Conservation (phyloP, 2,797 vertebrate genomes). For the Tarsius wallacei region DNA sequence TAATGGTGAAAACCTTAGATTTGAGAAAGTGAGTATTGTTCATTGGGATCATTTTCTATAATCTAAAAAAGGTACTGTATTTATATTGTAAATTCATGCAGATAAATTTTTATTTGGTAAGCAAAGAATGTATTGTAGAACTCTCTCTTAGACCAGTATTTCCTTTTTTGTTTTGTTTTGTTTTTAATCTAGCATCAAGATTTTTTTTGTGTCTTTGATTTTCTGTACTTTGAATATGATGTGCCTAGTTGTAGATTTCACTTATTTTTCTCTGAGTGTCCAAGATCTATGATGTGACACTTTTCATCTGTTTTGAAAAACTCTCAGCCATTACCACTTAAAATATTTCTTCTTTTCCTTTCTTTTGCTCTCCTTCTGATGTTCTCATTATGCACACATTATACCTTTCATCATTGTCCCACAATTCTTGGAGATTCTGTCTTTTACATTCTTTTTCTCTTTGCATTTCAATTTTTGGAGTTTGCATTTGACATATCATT, state of each 20-base stretch:
- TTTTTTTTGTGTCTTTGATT: too few species aligned
- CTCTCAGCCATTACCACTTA: neutral
- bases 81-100: neutral
- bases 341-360: neutral
- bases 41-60: neutral
- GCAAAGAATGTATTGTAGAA: neutral
- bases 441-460: neutral
- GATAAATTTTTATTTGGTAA: neutral
- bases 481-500: neutral
- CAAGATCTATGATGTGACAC: neutral
- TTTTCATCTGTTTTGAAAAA: neutral
- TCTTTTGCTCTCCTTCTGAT: neutral
- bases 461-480: neutral
- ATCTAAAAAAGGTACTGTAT: neutral
- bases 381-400: neutral
- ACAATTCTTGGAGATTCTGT: neutral
- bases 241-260: neutral
- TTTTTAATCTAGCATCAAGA: too few species aligned
- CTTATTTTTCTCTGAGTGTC: neutral
- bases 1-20: neutral
- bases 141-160: neutral
- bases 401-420: neutral
- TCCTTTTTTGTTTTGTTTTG: neutral
- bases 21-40: neutral
- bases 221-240: too few species aligned